These are phyloP conservation scores for Nomada ruficornis DNA, from an alignment of 2,888 invertebrate species.

Conservation along the genomic window DNA sequence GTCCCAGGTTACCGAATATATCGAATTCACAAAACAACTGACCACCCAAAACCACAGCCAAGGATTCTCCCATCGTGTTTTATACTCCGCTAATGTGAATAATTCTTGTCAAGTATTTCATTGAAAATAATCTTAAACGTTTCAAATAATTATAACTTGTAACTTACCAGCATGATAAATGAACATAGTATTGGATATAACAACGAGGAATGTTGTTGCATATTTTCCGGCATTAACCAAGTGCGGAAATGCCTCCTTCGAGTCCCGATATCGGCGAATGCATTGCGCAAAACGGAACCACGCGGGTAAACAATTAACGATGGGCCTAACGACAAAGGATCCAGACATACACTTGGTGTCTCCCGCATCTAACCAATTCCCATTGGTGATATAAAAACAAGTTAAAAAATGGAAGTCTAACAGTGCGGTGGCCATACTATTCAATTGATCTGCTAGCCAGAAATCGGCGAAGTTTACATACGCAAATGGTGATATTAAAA, in stretches of 20 bases:
- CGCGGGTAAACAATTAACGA: slow-evolving; percentile 97
- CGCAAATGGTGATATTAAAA: slow-evolving; percentile 95
- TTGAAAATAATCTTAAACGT: not conserved
- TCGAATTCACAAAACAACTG: slow-evolving; percentile 93
- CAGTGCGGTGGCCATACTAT: slow-evolving; percentile 95
- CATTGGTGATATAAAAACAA: slow-evolving; percentile 95
- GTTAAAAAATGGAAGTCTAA: slow-evolving; percentile 97
- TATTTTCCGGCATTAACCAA: slow-evolving; percentile 99
- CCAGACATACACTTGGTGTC: slow-evolving; percentile 89
- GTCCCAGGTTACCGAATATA: slow-evolving; percentile 99
- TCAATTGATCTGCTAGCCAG: slow-evolving; percentile 99
- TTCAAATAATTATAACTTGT: not conserved
- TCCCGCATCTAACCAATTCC: slow-evolving; percentile 89
- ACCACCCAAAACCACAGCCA: slow-evolving; percentile 96
- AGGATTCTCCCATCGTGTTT: slow-evolving; percentile 90
- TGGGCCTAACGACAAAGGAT: slow-evolving; percentile 91
- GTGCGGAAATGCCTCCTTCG: slow-evolving; percentile 97
- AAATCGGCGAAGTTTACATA: slow-evolving; percentile 98
- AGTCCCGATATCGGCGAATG: slow-evolving; percentile 96
- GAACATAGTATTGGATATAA: slow-evolving; percentile 92
- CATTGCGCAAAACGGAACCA: slow-evolving; percentile 99
- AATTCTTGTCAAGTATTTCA: slow-evolving; percentile 4
- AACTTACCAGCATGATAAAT: slow-evolving; percentile 87
- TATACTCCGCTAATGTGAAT: slow-evolving; percentile 85
- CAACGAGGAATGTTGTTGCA: slow-evolving; percentile 97